Evolutionary conservation across 2,797 vertebrate species (phyloP).

Genomic region (Sebastiscus tertius): DNA sequence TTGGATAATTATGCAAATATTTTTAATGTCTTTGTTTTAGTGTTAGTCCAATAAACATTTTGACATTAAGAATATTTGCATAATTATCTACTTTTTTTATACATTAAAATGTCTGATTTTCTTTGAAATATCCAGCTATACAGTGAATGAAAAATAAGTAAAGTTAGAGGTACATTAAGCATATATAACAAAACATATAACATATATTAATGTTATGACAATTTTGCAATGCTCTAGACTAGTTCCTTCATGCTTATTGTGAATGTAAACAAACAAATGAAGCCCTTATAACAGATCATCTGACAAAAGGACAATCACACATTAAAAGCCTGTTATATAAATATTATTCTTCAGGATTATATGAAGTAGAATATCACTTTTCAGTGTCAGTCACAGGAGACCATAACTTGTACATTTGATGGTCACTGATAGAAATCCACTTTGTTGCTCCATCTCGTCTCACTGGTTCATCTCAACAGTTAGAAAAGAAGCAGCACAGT

Average conservation of each 20-base stretch:
- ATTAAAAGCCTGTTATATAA: background rate
- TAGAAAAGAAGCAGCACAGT: background rate
- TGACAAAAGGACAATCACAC: background rate
- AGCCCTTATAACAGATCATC: background rate
- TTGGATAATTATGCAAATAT: background rate
- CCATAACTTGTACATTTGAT: background rate
- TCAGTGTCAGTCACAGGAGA: background rate
- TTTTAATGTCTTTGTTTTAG: background rate
- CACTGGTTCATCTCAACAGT: background rate
- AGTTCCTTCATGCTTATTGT: background rate
- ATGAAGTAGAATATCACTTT: background rate
- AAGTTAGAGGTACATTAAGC: background rate
- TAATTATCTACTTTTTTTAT: background rate
- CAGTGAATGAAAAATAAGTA: too few species aligned
- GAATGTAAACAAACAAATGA: background rate
- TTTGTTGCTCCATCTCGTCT: background rate
- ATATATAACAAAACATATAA: background rate
- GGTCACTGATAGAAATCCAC: background rate
- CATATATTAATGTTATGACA: background rate
- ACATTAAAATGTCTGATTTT: too few species aligned
- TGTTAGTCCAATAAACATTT: background rate
- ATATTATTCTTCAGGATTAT: background rate
- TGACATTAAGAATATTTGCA: background rate
- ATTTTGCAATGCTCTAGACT: background rate
- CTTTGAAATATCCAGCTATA: too few species aligned